These are phyloP conservation scores for Rugalucina vietnamica DNA, from an alignment of 2,888 invertebrate genomes.

Conservation along the genomic window DNA sequence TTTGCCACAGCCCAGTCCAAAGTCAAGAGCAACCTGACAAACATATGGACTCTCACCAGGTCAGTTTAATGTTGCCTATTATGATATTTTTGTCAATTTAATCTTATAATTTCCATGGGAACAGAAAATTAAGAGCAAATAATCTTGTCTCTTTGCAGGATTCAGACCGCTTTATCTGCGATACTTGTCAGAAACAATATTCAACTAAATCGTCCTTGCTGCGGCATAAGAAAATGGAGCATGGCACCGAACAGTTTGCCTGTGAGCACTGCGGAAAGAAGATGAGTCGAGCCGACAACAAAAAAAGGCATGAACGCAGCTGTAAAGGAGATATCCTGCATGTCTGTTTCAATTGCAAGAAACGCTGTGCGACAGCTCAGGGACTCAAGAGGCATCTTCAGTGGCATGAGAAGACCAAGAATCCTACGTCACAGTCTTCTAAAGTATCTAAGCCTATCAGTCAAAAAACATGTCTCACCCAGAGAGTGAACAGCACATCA, in stretches of 20 bases:
- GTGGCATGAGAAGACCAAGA: slow-evolving; percentile 14
- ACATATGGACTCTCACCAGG: neutral
- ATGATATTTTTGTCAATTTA: neutral
- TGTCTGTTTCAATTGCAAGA: slow-evolving; percentile 4
- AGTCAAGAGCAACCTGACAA: neutral
- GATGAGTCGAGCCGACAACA: slow-evolving; percentile 8
- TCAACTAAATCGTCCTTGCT: neutral
- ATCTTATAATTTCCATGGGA: neutral
- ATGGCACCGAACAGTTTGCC: neutral
- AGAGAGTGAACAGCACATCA: neutral
- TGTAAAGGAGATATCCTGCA: slow-evolving; percentile 6
- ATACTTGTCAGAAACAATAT: neutral
- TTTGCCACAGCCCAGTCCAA: neutral
- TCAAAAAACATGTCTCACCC: neutral
- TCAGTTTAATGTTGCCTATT: neutral
- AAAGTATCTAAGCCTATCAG: neutral
- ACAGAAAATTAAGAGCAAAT: neutral
- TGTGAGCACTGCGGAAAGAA: slow-evolving; percentile 18
- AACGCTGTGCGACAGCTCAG: slow-evolving; percentile 15
- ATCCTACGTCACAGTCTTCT: neutral
- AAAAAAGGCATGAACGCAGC: slow-evolving; percentile 5
- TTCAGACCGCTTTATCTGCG: neutral
- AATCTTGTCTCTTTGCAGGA: neutral
- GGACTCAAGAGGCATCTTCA: slow-evolving; percentile 18
- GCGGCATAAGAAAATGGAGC: neutral